Percentiles rank a stretch among this genome's conserved stretches.
Evolutionary conservation across 2,797 vertebrate genomes (phyloP).

Genomic region (Cichlasoma orientale): DNA sequence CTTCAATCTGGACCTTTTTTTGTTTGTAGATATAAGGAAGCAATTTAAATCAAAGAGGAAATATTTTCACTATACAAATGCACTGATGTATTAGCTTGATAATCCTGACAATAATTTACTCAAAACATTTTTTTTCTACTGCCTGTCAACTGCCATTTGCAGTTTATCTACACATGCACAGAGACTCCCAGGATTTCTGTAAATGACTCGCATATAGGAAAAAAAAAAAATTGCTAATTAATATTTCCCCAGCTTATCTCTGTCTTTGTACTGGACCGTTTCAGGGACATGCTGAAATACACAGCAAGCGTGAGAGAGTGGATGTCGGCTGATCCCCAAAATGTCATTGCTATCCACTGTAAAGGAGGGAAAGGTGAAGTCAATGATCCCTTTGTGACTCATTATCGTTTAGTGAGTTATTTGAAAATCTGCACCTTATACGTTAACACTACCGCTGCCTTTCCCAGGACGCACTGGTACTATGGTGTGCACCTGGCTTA

Average conservation of each 20-base stretch:
- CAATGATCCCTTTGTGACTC: background rate
- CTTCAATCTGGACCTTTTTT: background rate
- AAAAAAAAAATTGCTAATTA: background rate
- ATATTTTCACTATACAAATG: too few species aligned
- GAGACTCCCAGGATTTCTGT: background rate
- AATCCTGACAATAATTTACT: too few species aligned
- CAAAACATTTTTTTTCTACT: too few species aligned
- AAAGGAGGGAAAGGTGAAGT: conserved; percentile 95
- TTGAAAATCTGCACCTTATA: background rate
- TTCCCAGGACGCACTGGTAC: conserved; percentile 92
- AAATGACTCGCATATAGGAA: background rate
- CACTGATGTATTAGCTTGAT: too few species aligned
- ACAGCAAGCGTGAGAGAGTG: conserved; percentile 87
- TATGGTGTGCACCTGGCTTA: conserved; percentile 91
- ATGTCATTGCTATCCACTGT: conserved; percentile 91
- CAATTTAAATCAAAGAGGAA: too few species aligned
- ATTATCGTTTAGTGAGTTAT: background rate
- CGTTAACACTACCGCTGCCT: conserved; percentile 2
- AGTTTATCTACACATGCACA: background rate
- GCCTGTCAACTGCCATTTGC: too few species aligned
- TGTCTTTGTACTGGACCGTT: background rate
- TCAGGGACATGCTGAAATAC: conserved; percentile 92
- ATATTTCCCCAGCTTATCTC: background rate
- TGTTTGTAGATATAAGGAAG: background rate
- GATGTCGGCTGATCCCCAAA: conserved; percentile 87